A percentile compares a stretch with the other conserved stretches of the same genome.
Conservation (phyloP, 2,888 invertebrate species). For the Chloromyia formosa region DNA sequence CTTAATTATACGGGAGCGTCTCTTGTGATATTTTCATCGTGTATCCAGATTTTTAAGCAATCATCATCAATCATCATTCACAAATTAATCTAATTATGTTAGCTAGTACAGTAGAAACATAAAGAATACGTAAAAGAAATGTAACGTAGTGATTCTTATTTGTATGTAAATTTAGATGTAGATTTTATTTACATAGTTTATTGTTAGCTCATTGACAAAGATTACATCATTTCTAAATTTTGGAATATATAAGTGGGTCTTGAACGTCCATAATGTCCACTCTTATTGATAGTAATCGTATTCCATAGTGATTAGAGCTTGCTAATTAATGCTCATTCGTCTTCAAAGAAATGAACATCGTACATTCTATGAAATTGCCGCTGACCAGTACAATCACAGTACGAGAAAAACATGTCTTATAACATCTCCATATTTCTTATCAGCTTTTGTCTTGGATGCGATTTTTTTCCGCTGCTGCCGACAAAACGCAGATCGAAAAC, state of each 20-base stretch:
- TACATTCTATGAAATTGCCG: not conserved
- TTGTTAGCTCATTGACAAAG: conserved; percentile 1
- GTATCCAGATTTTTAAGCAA: conserved; percentile 31
- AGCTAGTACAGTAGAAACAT: conserved; percentile 20
- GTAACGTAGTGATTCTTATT: conserved; percentile 9
- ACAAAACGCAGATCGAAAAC: not conserved
- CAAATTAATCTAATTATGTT: conserved; percentile 20
- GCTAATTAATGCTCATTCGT: conserved; percentile 1
- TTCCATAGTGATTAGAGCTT: conserved; percentile 3
- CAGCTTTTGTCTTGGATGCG: conserved; percentile 3
- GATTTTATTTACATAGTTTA: conserved; percentile 5
- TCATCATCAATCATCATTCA: conserved; percentile 38
- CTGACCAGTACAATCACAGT: not conserved
- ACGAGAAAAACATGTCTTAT: no score
- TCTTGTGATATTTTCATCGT: conserved; percentile 39
- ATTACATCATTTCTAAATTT: conserved; percentile 31
- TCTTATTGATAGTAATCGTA: not conserved
- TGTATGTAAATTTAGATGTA: conserved; percentile 12
- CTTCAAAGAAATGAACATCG: not conserved
- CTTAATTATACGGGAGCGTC: conserved; percentile 51
- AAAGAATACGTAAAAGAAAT: conserved; percentile 15
- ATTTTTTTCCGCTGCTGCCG: conserved; percentile 19
- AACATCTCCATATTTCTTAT: conserved; percentile 2
- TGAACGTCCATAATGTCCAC: not conserved
- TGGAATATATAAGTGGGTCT: not conserved